phyloP scores from a whole-genome alignment of 2,888 invertebrate species.

The Hesperia comma region DNA sequence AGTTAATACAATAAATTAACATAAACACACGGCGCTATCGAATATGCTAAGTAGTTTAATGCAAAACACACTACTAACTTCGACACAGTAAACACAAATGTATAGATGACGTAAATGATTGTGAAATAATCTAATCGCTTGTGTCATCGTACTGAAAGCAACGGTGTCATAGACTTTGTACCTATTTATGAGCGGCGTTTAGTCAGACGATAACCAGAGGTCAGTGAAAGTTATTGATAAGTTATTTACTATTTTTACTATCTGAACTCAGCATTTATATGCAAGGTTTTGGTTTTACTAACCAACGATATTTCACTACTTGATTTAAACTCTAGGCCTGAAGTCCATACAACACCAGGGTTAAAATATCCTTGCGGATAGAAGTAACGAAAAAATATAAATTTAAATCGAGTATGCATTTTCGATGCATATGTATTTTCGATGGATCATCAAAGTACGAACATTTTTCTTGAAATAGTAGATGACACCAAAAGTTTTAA shows the following conservation, averaged over 20 bases:
- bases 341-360: too few relatives aligned
- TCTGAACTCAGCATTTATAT: not conserved
- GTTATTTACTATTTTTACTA: conserved; percentile 4
- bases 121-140: conserved; percentile 32
- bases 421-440: too few relatives aligned
- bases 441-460: too few relatives aligned
- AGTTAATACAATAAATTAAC: conserved; percentile 7
- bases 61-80: conserved; percentile 7
- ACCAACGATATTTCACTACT: too few relatives aligned
- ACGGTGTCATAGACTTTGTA: conserved; percentile 37
- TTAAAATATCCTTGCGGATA: too few relatives aligned
- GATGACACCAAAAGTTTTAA: too few relatives aligned
- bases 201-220: conserved; percentile 13
- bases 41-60: conserved; percentile 12
- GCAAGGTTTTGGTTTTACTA: not conserved
- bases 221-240: conserved; percentile 27
- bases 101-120: conserved; percentile 28
- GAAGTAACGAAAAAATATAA: too few relatives aligned
- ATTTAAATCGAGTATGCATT: too few relatives aligned
- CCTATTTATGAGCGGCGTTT: conserved; percentile 29
- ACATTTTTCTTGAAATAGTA: too few relatives aligned
- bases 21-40: conserved; percentile 9
- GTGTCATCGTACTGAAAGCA: conserved; percentile 38
- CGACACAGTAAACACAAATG: conserved; percentile 12
- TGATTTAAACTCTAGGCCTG: too few relatives aligned